These are phyloP conservation scores for Caenorhabditis angaria DNA, from an alignment of 2,888 invertebrate species.

Conservation along the genomic window DNA sequence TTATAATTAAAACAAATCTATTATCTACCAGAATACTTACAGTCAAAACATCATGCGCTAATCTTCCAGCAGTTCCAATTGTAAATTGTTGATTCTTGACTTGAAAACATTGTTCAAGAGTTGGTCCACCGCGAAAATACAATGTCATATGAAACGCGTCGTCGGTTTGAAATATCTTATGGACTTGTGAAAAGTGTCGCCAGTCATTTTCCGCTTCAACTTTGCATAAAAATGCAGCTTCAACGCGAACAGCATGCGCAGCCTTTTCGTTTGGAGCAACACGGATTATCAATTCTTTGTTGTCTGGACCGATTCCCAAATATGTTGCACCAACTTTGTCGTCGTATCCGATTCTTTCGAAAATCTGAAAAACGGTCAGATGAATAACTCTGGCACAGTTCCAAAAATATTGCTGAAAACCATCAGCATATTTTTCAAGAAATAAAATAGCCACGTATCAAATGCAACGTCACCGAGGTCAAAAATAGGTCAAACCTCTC, in stretches of 20 bases:
- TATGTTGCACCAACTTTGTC: slow-evolving; percentile 60
- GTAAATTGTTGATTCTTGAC: slow-evolving; percentile 42
- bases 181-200: slow-evolving; percentile 55
- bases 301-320: slow-evolving; percentile 45
- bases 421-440: too few relatives aligned
- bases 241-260: slow-evolving; percentile 42
- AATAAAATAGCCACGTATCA: too few relatives aligned
- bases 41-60: slow-evolving; percentile 54
- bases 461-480: too few relatives aligned
- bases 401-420: too few relatives aligned
- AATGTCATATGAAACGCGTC: slow-evolving; percentile 38
- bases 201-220: slow-evolving; percentile 53
- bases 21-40: slow-evolving; percentile 23
- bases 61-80: slow-evolving; percentile 54
- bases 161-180: slow-evolving; percentile 46
- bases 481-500: too few relatives aligned
- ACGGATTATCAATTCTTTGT: slow-evolving; percentile 60
- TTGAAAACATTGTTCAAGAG: slow-evolving; percentile 52
- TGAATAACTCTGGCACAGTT: not conserved
- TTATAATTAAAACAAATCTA: not conserved
- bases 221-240: slow-evolving; percentile 56
- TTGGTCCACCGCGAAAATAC: slow-evolving; percentile 58
- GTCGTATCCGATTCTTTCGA: slow-evolving; percentile 62
- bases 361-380: slow-evolving; percentile 47
- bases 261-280: slow-evolving; percentile 38